Evolutionary conservation across 2,888 invertebrate genomes (phyloP).

Genomic region (Drosophila demipolita): DNA sequence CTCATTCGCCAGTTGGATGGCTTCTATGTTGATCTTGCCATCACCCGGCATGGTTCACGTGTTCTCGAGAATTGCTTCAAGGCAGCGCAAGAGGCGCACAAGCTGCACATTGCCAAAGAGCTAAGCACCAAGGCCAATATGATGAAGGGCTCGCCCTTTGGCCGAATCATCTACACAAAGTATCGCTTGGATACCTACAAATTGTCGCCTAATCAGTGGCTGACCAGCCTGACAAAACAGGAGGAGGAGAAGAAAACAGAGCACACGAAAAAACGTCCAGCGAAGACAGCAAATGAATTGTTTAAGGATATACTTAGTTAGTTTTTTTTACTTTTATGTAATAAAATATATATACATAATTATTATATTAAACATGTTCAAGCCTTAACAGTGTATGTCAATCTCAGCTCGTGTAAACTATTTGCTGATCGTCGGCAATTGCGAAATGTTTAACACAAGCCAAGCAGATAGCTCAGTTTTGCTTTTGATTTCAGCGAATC

Average conservation of each 20-base stretch:
- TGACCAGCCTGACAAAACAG: conserved; percentile 72
- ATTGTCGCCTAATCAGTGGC: conserved; percentile 90
- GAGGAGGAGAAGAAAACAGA: conserved; percentile 24
- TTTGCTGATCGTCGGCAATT: conserved; percentile 19
- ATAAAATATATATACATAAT: conserved; percentile 9
- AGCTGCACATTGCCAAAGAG: conserved; percentile 89
- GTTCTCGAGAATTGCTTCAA: conserved; percentile 91
- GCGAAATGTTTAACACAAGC: conserved; percentile 6
- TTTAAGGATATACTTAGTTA: conserved; percentile 79
- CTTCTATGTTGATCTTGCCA: conserved; percentile 86
- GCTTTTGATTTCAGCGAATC: conserved; percentile 2
- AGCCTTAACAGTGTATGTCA: not conserved
- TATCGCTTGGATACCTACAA: conserved; percentile 89
- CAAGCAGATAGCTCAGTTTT: conserved; percentile 50
- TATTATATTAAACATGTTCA: not conserved
- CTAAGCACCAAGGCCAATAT: conserved; percentile 88
- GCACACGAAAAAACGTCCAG: conserved; percentile 51
- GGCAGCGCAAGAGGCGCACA: conserved; percentile 87
- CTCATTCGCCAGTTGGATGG: conserved; percentile 87
- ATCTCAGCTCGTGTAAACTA: not conserved
- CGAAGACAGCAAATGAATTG: conserved; percentile 65
- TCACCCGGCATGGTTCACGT: conserved; percentile 91
- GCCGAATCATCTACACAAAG: conserved; percentile 89
- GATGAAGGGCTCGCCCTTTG: conserved; percentile 89
- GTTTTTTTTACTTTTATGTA: not conserved